Conservation (phyloP, 2,888 invertebrate genomes). For the Branchipolynoe longqiensis region DNA sequence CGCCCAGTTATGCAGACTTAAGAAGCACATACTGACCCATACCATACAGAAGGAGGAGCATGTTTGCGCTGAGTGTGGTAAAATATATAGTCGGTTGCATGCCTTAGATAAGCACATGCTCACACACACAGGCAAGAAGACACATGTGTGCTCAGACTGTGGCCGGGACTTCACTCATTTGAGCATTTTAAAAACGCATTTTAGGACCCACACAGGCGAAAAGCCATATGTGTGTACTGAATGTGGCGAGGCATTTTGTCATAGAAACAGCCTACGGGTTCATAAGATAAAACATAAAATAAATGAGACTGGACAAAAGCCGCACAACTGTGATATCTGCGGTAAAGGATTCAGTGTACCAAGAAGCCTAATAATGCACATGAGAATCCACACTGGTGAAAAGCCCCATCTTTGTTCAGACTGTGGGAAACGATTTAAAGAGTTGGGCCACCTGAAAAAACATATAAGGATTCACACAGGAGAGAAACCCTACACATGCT, state of each 20-base stretch:
- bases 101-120: too few species aligned
- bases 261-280: too few species aligned
- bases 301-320: too few species aligned
- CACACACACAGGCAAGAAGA: too few species aligned
- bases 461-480: conserved; percentile 20
- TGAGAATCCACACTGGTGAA: neutral
- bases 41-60: neutral
- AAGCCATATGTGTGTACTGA: too few species aligned
- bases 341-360: neutral
- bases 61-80: too few species aligned
- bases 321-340: neutral
- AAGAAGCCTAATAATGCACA: neutral
- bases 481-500: conserved; percentile 5
- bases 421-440: neutral
- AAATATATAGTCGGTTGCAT: too few species aligned
- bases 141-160: too few species aligned
- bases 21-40: neutral
- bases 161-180: too few species aligned
- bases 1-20: neutral
- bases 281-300: neutral
- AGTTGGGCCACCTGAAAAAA: neutral
- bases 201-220: too few species aligned
- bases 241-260: too few species aligned
- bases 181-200: too few species aligned
- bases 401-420: neutral